phyloP scores from a whole-genome alignment of 2,888 invertebrate species.

The Euproctis similis region DNA sequence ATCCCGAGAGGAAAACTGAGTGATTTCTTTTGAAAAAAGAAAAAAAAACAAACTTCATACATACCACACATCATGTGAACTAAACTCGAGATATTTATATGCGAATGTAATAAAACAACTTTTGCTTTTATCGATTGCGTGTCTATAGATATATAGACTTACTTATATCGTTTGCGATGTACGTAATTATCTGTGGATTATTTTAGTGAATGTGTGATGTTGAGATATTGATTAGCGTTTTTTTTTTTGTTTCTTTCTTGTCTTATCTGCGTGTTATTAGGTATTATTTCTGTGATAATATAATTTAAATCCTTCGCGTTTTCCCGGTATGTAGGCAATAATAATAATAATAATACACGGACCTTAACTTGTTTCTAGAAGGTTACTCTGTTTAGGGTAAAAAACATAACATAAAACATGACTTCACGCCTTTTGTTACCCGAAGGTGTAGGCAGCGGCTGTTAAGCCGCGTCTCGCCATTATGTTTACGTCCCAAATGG shows the following conservation, averaged over 20 bases:
- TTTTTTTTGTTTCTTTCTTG: not conserved
- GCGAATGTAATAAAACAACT: constrained; percentile 13
- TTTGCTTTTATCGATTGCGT: constrained; percentile 16
- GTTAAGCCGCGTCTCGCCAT: no score
- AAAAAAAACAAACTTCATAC: no score
- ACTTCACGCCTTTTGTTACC: no score
- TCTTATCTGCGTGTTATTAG: not conserved
- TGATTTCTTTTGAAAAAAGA: constrained; percentile 49
- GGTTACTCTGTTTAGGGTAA: no score
- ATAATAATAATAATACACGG: no score
- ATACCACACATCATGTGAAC: constrained; percentile 31
- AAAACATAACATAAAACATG: no score
- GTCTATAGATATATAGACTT: not conserved
- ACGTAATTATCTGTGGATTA: not conserved
- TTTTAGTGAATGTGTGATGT: not conserved
- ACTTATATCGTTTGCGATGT: no score
- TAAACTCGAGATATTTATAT: constrained; percentile 11
- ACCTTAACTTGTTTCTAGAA: no score
- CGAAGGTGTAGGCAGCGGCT: no score
- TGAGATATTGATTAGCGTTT: not conserved
- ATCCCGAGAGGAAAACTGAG: constrained; percentile 57
- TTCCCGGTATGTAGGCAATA: no score
- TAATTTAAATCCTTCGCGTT: no score
- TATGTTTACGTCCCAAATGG: no score
- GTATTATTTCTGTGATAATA: not conserved